A percentile compares a stretch with the other conserved stretches of the same genome.
phyloP scores from a whole-genome alignment of 2,888 invertebrate species.

The Synergus gifuensis region DNA sequence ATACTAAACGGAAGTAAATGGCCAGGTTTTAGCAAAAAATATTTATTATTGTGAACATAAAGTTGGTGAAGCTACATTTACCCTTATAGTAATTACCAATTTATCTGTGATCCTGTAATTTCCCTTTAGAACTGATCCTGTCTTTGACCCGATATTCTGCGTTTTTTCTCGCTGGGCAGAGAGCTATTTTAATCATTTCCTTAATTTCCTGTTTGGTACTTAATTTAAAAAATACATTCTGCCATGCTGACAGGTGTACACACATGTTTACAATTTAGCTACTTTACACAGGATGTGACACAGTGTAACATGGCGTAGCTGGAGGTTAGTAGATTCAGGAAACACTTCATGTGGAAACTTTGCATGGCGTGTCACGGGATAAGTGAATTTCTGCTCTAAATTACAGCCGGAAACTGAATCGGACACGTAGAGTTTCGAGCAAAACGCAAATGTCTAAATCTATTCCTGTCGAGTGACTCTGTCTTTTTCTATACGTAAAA shows the following conservation, averaged over 20 bases:
- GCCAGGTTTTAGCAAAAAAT: too few species aligned
- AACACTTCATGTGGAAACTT: conserved; percentile 3
- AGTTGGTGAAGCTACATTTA: too few species aligned
- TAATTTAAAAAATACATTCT: background rate
- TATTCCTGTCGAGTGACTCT: background rate
- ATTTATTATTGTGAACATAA: too few species aligned
- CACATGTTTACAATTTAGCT: background rate
- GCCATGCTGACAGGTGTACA: background rate
- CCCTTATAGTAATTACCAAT: too few species aligned
- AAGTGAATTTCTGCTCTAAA: conserved; percentile 12
- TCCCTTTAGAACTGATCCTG: too few species aligned
- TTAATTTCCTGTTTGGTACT: background rate
- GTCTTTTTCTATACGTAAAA: background rate
- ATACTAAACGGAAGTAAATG: too few species aligned
- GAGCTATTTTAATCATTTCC: background rate
- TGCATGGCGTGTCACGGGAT: background rate
- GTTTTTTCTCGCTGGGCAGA: too few species aligned
- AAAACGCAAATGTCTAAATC: background rate
- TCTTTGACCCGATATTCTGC: too few species aligned
- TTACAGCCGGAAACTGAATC: background rate
- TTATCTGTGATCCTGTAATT: too few species aligned
- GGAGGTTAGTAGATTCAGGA: background rate
- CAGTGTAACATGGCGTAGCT: conserved; percentile 3
- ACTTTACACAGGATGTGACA: background rate
- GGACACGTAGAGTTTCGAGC: background rate